Base-by-base conservation (phyloP, 2,113 vertebrate genomes). In the Euleptes europaea region DNA sequence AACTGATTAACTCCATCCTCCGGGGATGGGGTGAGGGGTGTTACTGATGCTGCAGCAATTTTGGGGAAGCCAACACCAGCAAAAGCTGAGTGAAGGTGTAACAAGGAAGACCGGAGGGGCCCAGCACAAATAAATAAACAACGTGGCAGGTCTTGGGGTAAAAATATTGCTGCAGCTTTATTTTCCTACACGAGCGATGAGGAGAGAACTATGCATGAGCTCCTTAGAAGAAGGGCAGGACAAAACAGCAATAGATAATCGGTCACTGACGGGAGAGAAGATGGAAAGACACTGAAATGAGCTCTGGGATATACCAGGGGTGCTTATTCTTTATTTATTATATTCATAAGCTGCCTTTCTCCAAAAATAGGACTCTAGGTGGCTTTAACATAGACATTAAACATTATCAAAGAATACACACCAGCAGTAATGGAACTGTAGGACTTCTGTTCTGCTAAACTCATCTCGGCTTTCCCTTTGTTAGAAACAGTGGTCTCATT, bases 391-490 rank as follows among this genome's bases (percentile, higher is more conserved):
- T 1, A 7, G 54, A 49, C 70, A 57, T 57, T 21, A 57, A 57
- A 0, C 0, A 12, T 19, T 21, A 35, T 2, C 5, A 21, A 57
- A 5, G 3, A 0, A 17, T 31, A 91, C 96, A 83, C 78, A 97
- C 98, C 97, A 94, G 97, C 90, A 9, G 97, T 93, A 0, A 98
- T 96, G 1, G 98, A 98, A 88, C 95, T 94, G 94, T 96, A 98
- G 92, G 97, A 90, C 81, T 94, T 92, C 40, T 96, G 97, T 74
- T 96, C 96, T 28, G 97, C 89, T 0, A 97, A 95, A 69, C 90
- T 91, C 1, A 95, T 78, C 31, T 94, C 93, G 74, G 96, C 73
- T 83, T 91, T 97, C 95, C 95, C 94, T 69, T 70, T 92, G 70
- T 63, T 91, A 88, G 90, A 84, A 80, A 95, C 82, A 26, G 80